Conservation (phyloP, 2,113 vertebrate species). For the Mastomys coucha region DNA sequence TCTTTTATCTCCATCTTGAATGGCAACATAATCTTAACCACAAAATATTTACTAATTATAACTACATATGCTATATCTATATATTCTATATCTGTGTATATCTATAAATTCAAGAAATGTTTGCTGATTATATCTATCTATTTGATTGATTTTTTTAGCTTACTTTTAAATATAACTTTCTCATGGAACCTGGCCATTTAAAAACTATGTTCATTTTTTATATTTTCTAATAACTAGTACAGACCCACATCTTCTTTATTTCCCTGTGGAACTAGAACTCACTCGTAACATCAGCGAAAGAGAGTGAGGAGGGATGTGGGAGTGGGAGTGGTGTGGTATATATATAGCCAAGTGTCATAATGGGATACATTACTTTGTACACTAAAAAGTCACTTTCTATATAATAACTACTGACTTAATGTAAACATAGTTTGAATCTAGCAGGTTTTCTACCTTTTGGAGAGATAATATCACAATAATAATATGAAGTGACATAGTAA, state of each 20-base stretch:
- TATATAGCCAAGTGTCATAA: background rate
- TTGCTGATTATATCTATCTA: background rate
- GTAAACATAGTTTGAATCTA: conserved; percentile 35
- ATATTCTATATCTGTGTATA: too few relatives aligned
- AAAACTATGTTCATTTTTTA: conserved; percentile 6
- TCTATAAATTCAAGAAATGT: background rate
- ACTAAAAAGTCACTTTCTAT: conserved; percentile 17
- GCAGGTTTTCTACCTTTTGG: background rate
- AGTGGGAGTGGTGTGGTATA: background rate
- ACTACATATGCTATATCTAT: background rate
- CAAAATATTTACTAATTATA: conserved; percentile 5
- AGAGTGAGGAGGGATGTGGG: background rate
- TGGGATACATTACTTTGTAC: background rate
- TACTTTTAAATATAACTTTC: conserved; percentile 47
- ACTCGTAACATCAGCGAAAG: conserved; percentile 8
- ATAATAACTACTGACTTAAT: conserved; percentile 21
- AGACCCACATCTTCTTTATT: conserved; percentile 5
- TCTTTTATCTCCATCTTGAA: background rate
- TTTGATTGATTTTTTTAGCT: background rate
- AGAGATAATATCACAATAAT: background rate
- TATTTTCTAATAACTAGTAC: conserved; percentile 12
- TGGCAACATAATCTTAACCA: background rate
- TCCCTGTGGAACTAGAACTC: background rate
- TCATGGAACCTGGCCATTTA: background rate
- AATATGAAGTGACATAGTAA: background rate